phyloP scores from a whole-genome alignment of 2,113 vertebrate genomes.

The Neotragus pygmaeus region DNA sequence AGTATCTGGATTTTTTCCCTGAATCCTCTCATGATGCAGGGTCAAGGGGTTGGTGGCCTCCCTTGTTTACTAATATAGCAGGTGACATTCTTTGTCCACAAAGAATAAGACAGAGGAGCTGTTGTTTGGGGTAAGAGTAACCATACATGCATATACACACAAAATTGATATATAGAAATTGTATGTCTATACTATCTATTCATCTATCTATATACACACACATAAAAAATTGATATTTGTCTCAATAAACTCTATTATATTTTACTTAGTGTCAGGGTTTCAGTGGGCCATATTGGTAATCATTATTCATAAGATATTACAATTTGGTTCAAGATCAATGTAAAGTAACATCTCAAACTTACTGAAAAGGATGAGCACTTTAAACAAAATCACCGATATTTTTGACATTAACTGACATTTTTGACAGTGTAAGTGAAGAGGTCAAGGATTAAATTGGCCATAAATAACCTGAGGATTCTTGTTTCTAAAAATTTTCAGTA shows the following conservation, averaged over 20 bases:
- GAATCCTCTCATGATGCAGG: neutral
- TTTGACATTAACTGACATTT: slow-evolving; percentile 31
- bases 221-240: neutral
- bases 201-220: neutral
- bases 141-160: fast-evolving
- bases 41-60: neutral
- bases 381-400: neutral
- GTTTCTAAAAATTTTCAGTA: neutral
- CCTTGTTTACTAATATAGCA: neutral
- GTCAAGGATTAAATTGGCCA: slow-evolving; percentile 5
- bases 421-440: slow-evolving; percentile 1
- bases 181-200: neutral
- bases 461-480: neutral
- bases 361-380: neutral
- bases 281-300: neutral
- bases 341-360: neutral
- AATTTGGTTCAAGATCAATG: neutral
- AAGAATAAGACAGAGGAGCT: neutral
- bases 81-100: neutral
- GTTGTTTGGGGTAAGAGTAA: neutral
- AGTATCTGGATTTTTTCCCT: neutral
- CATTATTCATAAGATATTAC: neutral
- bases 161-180: neutral
- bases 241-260: neutral
- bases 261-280: neutral